These are phyloP conservation scores for Monodelphis domestica DNA, from an alignment of 2,797 vertebrate species.

Conservation along the genomic window DNA sequence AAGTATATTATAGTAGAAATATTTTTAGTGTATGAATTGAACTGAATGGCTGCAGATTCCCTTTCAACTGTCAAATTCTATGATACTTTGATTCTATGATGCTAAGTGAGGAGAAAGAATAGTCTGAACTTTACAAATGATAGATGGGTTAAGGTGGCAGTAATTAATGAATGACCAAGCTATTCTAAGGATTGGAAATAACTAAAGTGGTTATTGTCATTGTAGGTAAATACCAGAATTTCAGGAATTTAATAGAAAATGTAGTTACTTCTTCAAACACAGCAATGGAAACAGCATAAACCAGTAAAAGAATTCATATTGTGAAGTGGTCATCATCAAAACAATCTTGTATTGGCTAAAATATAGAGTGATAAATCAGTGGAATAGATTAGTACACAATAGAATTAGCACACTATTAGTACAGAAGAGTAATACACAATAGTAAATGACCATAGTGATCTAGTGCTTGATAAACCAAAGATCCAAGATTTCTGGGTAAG, in stretches of 20 bases:
- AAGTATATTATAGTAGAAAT: background rate
- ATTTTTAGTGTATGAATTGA: background rate
- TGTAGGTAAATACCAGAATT: background rate
- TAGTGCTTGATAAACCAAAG: background rate
- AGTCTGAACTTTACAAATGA: background rate
- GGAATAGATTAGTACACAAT: background rate
- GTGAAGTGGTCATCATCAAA: background rate
- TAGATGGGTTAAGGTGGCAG: background rate
- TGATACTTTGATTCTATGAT: background rate
- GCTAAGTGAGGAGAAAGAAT: background rate
- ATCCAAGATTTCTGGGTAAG: background rate
- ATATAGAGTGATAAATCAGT: background rate
- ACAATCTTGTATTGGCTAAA: background rate
- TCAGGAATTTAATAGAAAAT: background rate
- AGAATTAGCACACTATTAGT: no score
- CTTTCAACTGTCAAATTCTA: background rate
- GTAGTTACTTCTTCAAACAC: background rate
- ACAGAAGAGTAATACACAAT: no score
- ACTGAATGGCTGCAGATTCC: background rate
- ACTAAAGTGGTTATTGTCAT: background rate
- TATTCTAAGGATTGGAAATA: background rate
- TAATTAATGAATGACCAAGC: background rate
- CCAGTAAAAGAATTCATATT: background rate
- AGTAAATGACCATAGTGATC: background rate
- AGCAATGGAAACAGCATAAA: no score